These are phyloP conservation scores for Enteromius radiatus DNA, from an alignment of 2,797 vertebrate species.

Conservation along the genomic window DNA sequence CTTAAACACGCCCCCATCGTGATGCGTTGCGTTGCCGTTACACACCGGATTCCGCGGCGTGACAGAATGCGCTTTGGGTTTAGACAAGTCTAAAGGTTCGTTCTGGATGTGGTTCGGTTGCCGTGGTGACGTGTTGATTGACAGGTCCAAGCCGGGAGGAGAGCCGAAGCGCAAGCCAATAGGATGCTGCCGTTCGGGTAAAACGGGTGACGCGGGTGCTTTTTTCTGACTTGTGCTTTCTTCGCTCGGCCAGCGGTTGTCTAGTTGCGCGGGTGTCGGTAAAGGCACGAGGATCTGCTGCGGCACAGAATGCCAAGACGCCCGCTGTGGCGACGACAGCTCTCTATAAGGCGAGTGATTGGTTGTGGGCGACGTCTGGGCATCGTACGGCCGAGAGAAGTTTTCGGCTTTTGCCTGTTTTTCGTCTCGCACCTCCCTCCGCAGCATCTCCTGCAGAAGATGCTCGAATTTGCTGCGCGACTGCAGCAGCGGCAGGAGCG, in stretches of 20 bases:
- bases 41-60: background rate
- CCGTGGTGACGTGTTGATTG: conserved; percentile 59
- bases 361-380: conserved; percentile 20
- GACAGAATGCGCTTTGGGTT: conserved; percentile 71
- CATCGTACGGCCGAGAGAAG: background rate
- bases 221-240: conserved; percentile 53
- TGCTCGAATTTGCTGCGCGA: conserved; percentile 77
- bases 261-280: conserved; percentile 70
- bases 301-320: conserved; percentile 73
- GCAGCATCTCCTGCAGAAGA: conserved; percentile 79
- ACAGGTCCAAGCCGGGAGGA: conserved; percentile 69
- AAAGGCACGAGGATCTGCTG: conserved; percentile 74
- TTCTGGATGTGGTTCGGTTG: conserved; percentile 65
- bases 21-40: conserved; percentile 64
- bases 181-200: conserved; percentile 63
- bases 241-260: conserved; percentile 69
- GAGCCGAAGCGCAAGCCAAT: conserved; percentile 70
- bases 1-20: conserved; percentile 43
- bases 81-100: conserved; percentile 82
- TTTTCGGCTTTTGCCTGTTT: conserved; percentile 44
- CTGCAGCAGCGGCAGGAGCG: conserved; percentile 74
- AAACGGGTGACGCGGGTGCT: conserved; percentile 65
- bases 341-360: conserved; percentile 63
- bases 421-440: conserved; percentile 69
- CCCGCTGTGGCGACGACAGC: conserved; percentile 69